Conservation (phyloP, 1,140 invertebrate genomes). For the Eulimnadia texana region DNA sequence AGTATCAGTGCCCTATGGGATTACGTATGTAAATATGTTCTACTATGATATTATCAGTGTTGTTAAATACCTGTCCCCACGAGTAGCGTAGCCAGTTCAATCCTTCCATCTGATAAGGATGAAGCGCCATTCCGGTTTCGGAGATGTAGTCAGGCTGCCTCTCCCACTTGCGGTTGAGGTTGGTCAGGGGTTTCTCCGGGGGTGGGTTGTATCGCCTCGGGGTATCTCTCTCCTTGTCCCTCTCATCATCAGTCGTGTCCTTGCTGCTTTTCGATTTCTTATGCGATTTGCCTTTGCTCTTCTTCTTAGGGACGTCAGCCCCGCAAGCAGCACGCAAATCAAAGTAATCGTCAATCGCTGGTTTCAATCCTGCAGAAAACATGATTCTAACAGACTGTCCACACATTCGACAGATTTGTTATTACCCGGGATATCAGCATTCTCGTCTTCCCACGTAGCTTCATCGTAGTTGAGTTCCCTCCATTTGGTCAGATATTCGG, state of each 20-base stretch:
- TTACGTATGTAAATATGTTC: no score
- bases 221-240: background rate
- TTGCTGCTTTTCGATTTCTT: slow-evolving; percentile 27
- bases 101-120: slow-evolving; percentile 94
- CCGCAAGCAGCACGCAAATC: slow-evolving; percentile 56
- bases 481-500: slow-evolving; percentile 94
- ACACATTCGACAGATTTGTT: slow-evolving; percentile 53
- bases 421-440: slow-evolving; percentile 63
- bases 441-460: slow-evolving; percentile 93
- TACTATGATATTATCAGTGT: no score
- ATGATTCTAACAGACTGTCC: no score
- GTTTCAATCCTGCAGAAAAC: background rate
- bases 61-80: slow-evolving; percentile 76
- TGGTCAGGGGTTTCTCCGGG: slow-evolving; percentile 74
- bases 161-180: slow-evolving; percentile 90
- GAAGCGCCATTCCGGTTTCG: slow-evolving; percentile 62
- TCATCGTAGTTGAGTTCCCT: slow-evolving; percentile 93
- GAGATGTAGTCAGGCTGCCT: slow-evolving; percentile 77
- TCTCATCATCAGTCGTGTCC: slow-evolving; percentile 22
- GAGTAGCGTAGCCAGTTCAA: slow-evolving; percentile 87
- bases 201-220: slow-evolving; percentile 63
- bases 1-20: slow-evolving; percentile 74
- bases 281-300: slow-evolving; percentile 41
- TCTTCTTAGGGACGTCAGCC: slow-evolving; percentile 48
- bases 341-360: slow-evolving; percentile 1